phyloP scores from a whole-genome alignment of 2,888 invertebrate species.

The Ypsolopha scabrella region DNA sequence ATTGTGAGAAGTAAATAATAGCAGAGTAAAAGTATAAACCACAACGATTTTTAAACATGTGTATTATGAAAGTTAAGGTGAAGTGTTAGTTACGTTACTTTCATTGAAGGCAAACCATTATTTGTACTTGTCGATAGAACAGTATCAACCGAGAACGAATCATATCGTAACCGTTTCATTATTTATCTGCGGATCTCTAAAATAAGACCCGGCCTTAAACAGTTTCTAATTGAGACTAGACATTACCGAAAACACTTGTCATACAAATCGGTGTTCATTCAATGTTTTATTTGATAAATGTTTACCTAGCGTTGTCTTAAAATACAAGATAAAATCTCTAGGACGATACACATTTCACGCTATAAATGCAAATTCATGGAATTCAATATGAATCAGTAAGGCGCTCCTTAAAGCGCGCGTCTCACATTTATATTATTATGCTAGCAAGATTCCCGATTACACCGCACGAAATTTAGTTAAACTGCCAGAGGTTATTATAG shows the following conservation, averaged over 20 bases:
- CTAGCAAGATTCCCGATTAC: conserved; percentile 50
- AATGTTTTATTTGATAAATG: conserved; percentile 46
- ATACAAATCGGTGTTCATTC: conserved; percentile 42
- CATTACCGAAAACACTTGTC: conserved; percentile 53
- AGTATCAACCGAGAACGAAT: not conserved
- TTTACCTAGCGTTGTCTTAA: conserved; percentile 55
- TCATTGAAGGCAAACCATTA: conserved; percentile 48
- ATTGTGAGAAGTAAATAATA: no score
- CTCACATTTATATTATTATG: conserved; percentile 54
- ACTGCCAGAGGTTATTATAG: conserved; percentile 11
- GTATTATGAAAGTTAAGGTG: not conserved
- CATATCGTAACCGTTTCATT: conserved; percentile 11
- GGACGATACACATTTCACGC: conserved; percentile 63
- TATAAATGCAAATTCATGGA: conserved; percentile 71
- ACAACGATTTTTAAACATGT: no score
- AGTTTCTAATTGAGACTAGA: conserved; percentile 55
- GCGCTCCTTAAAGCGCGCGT: conserved; percentile 25
- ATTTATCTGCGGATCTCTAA: no score
- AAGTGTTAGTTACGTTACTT: conserved; percentile 32
- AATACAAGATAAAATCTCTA: conserved; percentile 66
- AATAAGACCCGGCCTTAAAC: conserved; percentile 21
- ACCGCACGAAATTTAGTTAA: conserved; percentile 21
- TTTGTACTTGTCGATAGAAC: conserved; percentile 55
- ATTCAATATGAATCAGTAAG: conserved; percentile 63
- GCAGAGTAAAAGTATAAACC: no score